Evolutionary conservation across 2,113 vertebrate genomes (phyloP).

Genomic region (Semnopithecus entellus): DNA sequence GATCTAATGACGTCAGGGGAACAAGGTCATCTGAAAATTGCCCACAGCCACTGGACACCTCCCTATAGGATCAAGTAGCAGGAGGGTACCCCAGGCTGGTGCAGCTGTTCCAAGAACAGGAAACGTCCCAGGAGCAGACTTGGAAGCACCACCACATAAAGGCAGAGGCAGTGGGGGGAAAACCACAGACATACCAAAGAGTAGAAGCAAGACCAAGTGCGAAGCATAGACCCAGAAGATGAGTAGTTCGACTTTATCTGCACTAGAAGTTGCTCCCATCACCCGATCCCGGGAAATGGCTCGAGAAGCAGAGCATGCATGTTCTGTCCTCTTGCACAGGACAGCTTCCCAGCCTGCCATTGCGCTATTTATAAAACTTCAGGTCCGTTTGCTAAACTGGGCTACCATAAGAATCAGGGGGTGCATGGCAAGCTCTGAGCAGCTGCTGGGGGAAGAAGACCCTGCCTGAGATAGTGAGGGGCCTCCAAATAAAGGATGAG

Average conservation of each 20-base stretch:
- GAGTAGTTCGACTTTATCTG: neutral
- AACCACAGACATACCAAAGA: neutral
- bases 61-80: conserved; percentile 77
- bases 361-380: conserved; percentile 69
- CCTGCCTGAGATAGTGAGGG: neutral
- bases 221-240: neutral
- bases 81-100: conserved; percentile 74
- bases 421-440: neutral
- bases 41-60: conserved; percentile 74
- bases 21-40: conserved; percentile 78
- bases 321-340: conserved; percentile 17
- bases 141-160: neutral
- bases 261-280: neutral
- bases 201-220: neutral
- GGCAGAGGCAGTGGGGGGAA: neutral
- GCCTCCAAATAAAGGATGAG: neutral
- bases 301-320: neutral
- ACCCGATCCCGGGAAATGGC: conserved; percentile 30
- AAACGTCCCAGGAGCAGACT: conserved; percentile 63
- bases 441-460: neutral
- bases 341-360: conserved; percentile 24
- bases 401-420: conserved; percentile 37
- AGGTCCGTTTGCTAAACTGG: conserved; percentile 34
- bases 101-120: conserved; percentile 78
- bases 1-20: conserved; percentile 71